Percentiles rank a stretch among this genome's conserved stretches.
These are phyloP conservation scores for Drosophila putrida DNA, from an alignment of 2,888 invertebrate species.

Conservation along the genomic window DNA sequence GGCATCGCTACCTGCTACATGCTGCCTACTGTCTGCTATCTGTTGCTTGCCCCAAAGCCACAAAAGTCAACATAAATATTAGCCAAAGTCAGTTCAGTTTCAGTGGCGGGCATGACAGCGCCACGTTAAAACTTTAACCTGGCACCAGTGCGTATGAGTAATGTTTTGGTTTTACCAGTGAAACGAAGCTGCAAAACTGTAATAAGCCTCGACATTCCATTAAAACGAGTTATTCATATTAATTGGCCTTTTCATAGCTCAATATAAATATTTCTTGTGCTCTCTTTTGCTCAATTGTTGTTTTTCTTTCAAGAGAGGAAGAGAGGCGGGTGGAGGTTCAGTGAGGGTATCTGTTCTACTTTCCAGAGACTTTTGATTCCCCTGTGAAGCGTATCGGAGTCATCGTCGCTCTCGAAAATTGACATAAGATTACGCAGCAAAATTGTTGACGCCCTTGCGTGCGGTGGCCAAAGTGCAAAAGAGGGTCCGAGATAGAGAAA, in stretches of 20 bases:
- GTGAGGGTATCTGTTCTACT: slow-evolving; percentile 59
- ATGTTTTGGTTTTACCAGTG: slow-evolving; percentile 51
- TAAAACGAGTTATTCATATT: slow-evolving; percentile 76
- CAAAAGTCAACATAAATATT: slow-evolving; percentile 65
- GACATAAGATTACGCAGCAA: slow-evolving; percentile 62
- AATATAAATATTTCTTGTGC: slow-evolving; percentile 19
- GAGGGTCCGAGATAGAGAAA: neutral
- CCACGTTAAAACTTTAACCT: slow-evolving; percentile 29
- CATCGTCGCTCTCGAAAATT: slow-evolving; percentile 45
- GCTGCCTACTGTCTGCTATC: slow-evolving; percentile 11
- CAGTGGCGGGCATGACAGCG: slow-evolving; percentile 22
- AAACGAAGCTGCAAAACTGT: slow-evolving; percentile 55
- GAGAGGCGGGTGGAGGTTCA: no score
- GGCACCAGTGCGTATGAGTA: slow-evolving; percentile 75
- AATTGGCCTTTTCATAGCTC: slow-evolving; percentile 77
- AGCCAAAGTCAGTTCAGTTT: slow-evolving; percentile 35
- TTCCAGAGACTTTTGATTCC: slow-evolving; percentile 47
- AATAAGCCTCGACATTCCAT: slow-evolving; percentile 72
- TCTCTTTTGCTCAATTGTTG: slow-evolving; percentile 52
- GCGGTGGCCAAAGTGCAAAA: slow-evolving; percentile 26
- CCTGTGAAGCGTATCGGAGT: slow-evolving; percentile 45
- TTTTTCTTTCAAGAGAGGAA: slow-evolving; percentile 50
- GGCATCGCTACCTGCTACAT: slow-evolving; percentile 43
- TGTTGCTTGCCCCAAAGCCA: slow-evolving; percentile 63
- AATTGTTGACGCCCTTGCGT: slow-evolving; percentile 62